Conservation (phyloP, 2,888 invertebrate species). For the Cremastinae sp. region DNA sequence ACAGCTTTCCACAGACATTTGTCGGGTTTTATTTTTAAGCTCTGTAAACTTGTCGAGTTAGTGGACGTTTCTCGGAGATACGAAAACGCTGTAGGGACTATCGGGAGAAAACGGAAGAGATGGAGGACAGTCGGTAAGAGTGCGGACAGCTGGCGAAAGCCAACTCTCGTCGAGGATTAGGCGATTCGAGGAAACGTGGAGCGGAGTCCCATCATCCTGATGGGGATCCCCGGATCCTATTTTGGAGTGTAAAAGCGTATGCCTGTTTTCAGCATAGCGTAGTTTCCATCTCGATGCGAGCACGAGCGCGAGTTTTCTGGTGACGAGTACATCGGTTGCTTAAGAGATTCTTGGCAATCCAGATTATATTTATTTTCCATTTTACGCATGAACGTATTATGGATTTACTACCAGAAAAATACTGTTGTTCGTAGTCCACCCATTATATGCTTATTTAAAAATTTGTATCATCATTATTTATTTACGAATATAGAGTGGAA, state of each 20-base stretch:
- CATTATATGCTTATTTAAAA: no score
- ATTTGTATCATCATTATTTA: no score
- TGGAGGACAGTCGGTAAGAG: conserved; percentile 13
- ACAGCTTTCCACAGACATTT: not conserved
- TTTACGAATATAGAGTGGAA: no score
- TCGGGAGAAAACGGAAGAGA: conserved; percentile 13
- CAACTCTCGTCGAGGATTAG: conserved; percentile 67
- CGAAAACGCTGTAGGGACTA: conserved; percentile 22
- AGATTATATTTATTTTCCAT: no score
- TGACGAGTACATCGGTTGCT: conserved; percentile 6
- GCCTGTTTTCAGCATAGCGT: conserved; percentile 47
- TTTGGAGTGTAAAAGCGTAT: conserved; percentile 62
- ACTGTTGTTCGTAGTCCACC: no score
- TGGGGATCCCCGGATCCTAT: conserved; percentile 67
- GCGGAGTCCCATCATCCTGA: conserved; percentile 47
- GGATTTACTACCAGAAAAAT: no score
- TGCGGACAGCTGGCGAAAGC: conserved; percentile 62
- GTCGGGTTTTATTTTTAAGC: not conserved
- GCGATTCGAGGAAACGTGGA: conserved; percentile 32
- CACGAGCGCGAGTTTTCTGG: conserved; percentile 4
- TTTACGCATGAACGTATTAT: no score
- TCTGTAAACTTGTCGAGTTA: no score
- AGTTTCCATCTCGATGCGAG: conserved; percentile 51
- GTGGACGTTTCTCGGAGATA: conserved; percentile 8
- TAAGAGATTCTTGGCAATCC: no score